Evolutionary conservation across 2,797 vertebrate genomes (phyloP).

Genomic region (Pseudochirops corinnae): DNA sequence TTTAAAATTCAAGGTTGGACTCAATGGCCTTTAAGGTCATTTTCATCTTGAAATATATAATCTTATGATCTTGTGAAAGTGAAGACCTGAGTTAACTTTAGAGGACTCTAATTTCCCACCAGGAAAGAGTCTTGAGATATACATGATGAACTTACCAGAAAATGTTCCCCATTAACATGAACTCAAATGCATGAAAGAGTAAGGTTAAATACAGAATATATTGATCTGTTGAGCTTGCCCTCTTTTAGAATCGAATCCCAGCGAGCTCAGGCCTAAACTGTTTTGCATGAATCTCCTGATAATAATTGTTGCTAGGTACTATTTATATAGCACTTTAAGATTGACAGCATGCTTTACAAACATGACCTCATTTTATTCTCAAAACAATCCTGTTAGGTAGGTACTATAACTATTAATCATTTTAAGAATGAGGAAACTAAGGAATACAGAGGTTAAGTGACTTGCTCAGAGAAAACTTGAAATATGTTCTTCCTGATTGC

Average conservation of each 20-base stretch:
- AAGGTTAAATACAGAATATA: neutral
- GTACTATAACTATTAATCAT: neutral
- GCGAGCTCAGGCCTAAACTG: neutral
- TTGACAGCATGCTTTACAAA: neutral
- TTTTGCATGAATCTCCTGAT: neutral
- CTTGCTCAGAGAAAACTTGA: neutral
- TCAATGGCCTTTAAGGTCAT: neutral
- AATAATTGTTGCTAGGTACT: neutral
- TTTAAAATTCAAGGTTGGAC: neutral
- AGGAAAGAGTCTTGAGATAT: neutral
- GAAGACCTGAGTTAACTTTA: neutral
- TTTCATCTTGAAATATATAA: neutral
- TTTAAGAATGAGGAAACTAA: neutral
- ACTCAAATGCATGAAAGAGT: neutral
- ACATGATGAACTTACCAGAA: neutral
- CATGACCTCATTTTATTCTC: neutral
- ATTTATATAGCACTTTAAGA: neutral
- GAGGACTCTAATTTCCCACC: neutral
- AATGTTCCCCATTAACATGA: neutral
- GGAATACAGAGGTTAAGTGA: neutral
- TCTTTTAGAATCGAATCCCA: neutral
- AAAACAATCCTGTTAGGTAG: neutral
- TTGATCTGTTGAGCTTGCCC: neutral
- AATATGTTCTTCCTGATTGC: neutral
- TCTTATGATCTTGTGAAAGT: neutral